Conservation (phyloP, 2,113 vertebrate genomes). For the Notothenia rossii region DNA sequence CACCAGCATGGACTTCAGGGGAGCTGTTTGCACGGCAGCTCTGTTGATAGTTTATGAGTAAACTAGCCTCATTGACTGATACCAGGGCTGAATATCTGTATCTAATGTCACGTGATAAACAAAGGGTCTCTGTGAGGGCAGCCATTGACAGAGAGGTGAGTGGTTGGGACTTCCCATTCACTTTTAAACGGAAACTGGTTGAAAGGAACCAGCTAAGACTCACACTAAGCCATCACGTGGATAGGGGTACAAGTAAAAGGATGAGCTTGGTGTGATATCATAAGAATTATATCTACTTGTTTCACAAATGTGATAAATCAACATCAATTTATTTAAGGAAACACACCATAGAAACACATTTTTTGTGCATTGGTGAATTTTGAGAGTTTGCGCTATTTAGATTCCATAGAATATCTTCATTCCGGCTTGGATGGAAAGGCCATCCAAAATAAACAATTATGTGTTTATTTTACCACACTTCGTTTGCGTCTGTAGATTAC, state of each 20-base stretch:
- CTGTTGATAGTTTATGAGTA: conserved; percentile 59
- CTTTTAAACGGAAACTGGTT: neutral
- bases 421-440: too few relatives aligned
- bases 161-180: conserved; percentile 4
- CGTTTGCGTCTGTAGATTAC: too few relatives aligned
- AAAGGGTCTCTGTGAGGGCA: conserved; percentile 17
- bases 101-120: conserved; percentile 27
- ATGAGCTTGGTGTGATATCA: neutral
- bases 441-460: too few relatives aligned
- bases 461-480: too few relatives aligned
- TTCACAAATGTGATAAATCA: neutral
- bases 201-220: neutral
- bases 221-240: neutral
- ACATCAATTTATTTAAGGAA: neutral
- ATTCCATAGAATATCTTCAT: too few relatives aligned
- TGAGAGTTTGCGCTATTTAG: too few relatives aligned
- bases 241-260: conserved; percentile 1
- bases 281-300: neutral
- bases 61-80: conserved; percentile 27
- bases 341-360: too few relatives aligned
- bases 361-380: too few relatives aligned
- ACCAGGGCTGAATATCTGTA: neutral
- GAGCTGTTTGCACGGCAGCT: conserved; percentile 37
- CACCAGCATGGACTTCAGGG: neutral
- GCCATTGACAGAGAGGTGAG: conserved; percentile 2